Evolutionary conservation across 2,113 vertebrate species (phyloP).

Genomic region (Tachysurus fulvidraco): DNA sequence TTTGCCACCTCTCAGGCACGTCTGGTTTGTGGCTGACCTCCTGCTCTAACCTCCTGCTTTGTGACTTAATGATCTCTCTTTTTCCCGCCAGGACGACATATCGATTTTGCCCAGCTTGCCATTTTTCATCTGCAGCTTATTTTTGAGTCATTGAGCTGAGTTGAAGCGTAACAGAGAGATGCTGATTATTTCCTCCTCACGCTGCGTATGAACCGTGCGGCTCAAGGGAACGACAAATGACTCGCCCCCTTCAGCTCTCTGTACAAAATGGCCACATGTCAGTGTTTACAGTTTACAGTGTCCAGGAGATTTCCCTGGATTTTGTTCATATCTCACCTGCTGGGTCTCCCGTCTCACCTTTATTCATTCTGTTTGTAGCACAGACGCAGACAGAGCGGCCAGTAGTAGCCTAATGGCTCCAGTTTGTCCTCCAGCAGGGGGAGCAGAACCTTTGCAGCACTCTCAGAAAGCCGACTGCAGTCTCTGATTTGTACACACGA

Average conservation of each 20-base stretch:
- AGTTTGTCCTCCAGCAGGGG: not conserved
- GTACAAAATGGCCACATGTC: not conserved
- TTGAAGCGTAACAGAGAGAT: not conserved
- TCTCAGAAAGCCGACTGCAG: not conserved
- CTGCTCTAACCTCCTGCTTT: not conserved
- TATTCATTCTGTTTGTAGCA: constrained; percentile 64
- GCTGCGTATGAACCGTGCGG: not conserved
- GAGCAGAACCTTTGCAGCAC: not conserved
- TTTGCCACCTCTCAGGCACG: not conserved
- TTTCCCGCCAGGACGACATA: not conserved
- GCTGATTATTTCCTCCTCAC: not conserved
- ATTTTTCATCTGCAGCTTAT: not conserved
- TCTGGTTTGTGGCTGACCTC: not conserved
- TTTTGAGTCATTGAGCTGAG: not conserved
- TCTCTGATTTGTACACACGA: not conserved
- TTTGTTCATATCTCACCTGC: constrained; percentile 25
- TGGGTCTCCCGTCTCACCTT: constrained; percentile 48
- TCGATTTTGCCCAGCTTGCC: not conserved
- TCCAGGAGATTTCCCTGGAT: constrained; percentile 43
- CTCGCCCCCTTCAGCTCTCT: not conserved
- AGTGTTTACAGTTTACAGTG: constrained; percentile 1
- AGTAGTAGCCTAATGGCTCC: not conserved
- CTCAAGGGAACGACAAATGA: not conserved
- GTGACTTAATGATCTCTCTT: not conserved
- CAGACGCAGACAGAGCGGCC: not conserved